Percentiles rank a stretch among this genome's conserved stretches.
Conservation (phyloP, 2,888 invertebrate species). For the Allophyes oxyacanthae region DNA sequence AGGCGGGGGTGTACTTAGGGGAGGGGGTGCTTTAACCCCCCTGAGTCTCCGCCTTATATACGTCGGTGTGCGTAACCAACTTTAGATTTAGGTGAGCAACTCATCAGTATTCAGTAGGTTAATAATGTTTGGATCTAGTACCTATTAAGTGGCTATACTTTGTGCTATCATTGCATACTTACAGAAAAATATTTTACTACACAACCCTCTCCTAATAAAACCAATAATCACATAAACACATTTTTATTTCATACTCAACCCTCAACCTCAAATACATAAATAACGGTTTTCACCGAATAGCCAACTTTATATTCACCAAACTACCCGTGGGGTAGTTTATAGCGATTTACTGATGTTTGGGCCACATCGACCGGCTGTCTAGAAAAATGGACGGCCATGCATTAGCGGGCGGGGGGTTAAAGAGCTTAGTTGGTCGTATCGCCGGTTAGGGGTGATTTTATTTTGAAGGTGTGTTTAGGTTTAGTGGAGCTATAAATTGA, state of each 20-base stretch:
- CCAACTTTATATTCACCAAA: constrained; percentile 61
- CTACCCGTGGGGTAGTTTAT: constrained; percentile 71
- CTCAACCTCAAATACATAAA: constrained; percentile 50
- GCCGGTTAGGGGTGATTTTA: constrained; percentile 65
- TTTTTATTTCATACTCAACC: constrained; percentile 48
- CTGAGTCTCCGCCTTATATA: too few species aligned
- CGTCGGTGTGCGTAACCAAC: too few species aligned
- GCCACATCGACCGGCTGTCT: constrained; percentile 72
- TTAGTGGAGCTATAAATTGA: constrained; percentile 38
- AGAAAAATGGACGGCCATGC: constrained; percentile 79
- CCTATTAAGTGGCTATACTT: too few species aligned
- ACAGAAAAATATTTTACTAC: too few species aligned
- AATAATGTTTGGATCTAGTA: too few species aligned
- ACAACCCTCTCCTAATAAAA: constrained; percentile 1
- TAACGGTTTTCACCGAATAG: constrained; percentile 56
- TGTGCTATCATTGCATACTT: too few species aligned
- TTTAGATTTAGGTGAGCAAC: too few species aligned
- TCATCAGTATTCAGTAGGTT: too few species aligned
- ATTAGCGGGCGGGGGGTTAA: constrained; percentile 76
- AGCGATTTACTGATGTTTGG: constrained; percentile 79
- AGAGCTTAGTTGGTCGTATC: constrained; percentile 69
- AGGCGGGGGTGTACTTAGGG: too few species aligned
- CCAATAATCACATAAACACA: constrained; percentile 48
- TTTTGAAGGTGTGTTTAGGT: constrained; percentile 52
- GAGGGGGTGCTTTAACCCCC: too few species aligned